Conservation (phyloP, 2,113 vertebrate species). For the Pavo muticus region DNA sequence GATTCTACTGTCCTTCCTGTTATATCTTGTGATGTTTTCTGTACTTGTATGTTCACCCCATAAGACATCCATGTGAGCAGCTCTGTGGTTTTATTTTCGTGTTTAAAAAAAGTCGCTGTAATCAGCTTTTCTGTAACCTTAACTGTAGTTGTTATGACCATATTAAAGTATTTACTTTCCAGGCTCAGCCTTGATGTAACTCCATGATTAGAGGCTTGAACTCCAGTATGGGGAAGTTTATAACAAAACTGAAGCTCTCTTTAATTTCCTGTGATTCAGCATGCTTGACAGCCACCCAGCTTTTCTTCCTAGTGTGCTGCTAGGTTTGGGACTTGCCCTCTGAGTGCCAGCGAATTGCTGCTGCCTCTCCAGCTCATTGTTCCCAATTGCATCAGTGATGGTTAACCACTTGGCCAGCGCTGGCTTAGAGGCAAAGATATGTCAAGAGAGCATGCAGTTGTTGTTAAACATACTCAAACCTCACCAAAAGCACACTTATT, state of each 20-base stretch:
- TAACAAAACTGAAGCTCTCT: constrained; percentile 30
- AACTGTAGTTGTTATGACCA: constrained; percentile 24
- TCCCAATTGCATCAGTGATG: neutral
- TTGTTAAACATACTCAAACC: neutral
- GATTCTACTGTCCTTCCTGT: neutral
- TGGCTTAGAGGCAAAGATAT: neutral
- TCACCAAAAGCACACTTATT: neutral
- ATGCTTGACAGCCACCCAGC: neutral
- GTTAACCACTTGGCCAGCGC: neutral
- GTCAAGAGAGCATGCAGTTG: neutral
- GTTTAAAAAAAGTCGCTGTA: constrained; percentile 29
- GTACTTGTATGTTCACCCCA: neutral
- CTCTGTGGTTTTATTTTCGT: constrained; percentile 45
- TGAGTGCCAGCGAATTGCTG: fast-evolving
- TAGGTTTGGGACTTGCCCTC: neutral
- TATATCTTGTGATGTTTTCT: neutral
- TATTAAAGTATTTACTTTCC: constrained; percentile 37
- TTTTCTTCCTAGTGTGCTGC: neutral
- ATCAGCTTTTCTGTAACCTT: constrained; percentile 53
- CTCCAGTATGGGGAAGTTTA: constrained; percentile 2
- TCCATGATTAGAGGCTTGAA: constrained; percentile 58
- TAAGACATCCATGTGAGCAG: constrained; percentile 50
- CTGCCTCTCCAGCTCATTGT: fast-evolving
- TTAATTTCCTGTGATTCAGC: constrained; percentile 26
- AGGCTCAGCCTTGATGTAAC: constrained; percentile 4